Base-by-base conservation (phyloP, 1,140 invertebrate species). In the Geopemphigus sp. region DNA sequence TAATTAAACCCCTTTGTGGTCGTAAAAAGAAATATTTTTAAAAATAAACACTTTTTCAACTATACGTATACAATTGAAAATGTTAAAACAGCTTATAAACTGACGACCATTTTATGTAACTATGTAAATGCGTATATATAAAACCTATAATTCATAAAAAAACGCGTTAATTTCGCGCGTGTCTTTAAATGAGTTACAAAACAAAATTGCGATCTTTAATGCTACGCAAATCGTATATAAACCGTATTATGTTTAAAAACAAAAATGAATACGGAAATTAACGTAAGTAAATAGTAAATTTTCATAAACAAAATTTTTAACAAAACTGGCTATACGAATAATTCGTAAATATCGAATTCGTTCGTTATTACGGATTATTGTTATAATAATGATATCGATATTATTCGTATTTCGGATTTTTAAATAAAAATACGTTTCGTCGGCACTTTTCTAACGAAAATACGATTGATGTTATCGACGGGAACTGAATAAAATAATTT, bases 101-200 rank as follows among this genome's bases (percentile, higher is more conserved):
- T 66, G 63, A 39, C 12, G 19, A 45, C 11, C 39, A 47, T 66
- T 45, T 66, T 39, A 12, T 66, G 22, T 22, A 45, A 15, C 5
- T 19, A n/a, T 66, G 45, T 63, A 29, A n/a, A n/a, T n/a, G n/a
- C n/a, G n/a, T 63, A 32, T 63, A 45, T 22, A 66, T 22, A 66
- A n/a, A 64, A 64, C 19, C 10, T 19, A 61, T 6, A 19, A 19
- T 26, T 64, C 32, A 45, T 66, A 45, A 66, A 59, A n/a, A 66
- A 66, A 22, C 19, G 32, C 63, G 45, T 66, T 66, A 22, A 22
- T 66, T 47, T 66, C n/a, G 11, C 63, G 22, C n/a, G 39, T 22
- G 39, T 66, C 63, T 22, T 45, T n/a, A 66, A 66, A 66, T 47
- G n/a, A 24, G 12, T 22, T 45, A 66, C 32, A 14, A 19, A 66